Conservation (phyloP, 2,888 invertebrate genomes). For the Trissoscelio sp. region DNA sequence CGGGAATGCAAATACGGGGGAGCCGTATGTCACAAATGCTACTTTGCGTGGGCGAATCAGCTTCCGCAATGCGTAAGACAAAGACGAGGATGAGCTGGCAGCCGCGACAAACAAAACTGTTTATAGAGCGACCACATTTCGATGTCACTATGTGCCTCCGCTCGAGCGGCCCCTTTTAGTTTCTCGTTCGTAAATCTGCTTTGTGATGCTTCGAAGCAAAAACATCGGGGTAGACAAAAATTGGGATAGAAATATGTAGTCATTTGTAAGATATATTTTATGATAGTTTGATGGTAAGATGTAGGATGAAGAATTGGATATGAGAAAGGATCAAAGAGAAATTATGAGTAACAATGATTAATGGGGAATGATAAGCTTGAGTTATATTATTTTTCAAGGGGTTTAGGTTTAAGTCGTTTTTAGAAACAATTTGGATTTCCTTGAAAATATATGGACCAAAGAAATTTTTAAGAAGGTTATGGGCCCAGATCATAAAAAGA, state of each 20-base stretch:
- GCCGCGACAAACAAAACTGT: constrained; percentile 67
- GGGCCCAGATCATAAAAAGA: too few relatives aligned
- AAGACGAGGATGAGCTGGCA: constrained; percentile 44
- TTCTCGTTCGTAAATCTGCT: constrained; percentile 23
- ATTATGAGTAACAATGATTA: too few relatives aligned
- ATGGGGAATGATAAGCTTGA: too few relatives aligned
- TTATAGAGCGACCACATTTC: constrained; percentile 61
- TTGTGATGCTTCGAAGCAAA: constrained; percentile 1
- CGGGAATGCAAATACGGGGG: constrained; percentile 54
- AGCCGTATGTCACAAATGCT: constrained; percentile 51
- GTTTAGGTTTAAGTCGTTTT: too few relatives aligned
- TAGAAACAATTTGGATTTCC: too few relatives aligned
- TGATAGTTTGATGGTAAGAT: neutral
- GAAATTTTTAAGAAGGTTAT: too few relatives aligned
- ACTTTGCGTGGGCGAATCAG: constrained; percentile 50
- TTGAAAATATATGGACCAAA: too few relatives aligned
- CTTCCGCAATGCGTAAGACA: constrained; percentile 55
- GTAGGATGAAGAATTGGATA: too few relatives aligned
- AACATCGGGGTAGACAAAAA: neutral
- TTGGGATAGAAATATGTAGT: neutral
- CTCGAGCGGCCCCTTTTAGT: constrained; percentile 23
- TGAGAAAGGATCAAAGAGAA: too few relatives aligned
- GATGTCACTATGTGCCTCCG: constrained; percentile 26
- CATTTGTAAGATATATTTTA: constrained; percentile 8
- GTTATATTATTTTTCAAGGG: too few relatives aligned